These are phyloP conservation scores for Microcebus murinus DNA, from an alignment of 2,113 vertebrate genomes.

Conservation along the genomic window DNA sequence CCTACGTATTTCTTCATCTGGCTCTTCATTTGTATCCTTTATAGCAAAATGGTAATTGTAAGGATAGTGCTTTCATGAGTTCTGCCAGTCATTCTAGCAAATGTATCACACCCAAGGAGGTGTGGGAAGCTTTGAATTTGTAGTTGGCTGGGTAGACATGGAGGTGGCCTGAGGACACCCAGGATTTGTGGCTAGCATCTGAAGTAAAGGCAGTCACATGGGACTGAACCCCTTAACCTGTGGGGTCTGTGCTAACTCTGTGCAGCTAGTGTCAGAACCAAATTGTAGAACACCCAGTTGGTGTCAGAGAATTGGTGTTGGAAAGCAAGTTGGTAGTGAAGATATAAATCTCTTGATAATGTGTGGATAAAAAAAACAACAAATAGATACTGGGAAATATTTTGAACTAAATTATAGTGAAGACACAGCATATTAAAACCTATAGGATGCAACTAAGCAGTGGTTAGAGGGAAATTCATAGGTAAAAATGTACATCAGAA, in stretches of 20 bases:
- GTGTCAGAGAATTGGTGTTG: not conserved
- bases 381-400: not conserved
- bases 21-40: not conserved
- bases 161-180: not conserved
- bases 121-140: not conserved
- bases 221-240: not conserved
- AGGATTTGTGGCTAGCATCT: not conserved
- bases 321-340: not conserved
- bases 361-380: not conserved
- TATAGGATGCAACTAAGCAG: not conserved
- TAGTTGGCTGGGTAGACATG: not conserved
- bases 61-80: not conserved
- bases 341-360: not conserved
- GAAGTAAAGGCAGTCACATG: not conserved
- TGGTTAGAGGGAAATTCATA: not conserved
- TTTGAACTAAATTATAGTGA: conserved; percentile 42
- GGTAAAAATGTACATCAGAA: not conserved
- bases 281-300: not conserved
- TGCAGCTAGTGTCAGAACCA: not conserved
- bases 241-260: not conserved
- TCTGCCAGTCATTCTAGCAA: not conserved
- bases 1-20: not conserved
- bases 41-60: not conserved
- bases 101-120: not conserved
- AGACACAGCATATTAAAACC: not conserved